phyloP scores from a whole-genome alignment of 2,888 invertebrate species.

The Spilarctia lutea region DNA sequence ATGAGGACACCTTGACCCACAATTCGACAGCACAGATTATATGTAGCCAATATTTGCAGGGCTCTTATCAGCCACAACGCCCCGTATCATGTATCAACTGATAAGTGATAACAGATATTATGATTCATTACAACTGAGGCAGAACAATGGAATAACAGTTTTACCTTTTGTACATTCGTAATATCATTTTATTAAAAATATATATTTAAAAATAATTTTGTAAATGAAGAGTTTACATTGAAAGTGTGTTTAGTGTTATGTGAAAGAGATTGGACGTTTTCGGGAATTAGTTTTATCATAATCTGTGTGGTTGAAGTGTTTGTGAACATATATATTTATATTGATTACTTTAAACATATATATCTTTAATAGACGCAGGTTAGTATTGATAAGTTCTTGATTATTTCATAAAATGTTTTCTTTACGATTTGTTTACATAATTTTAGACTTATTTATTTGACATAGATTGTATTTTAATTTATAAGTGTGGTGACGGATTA shows the following conservation, averaged over 20 bases:
- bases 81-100: slow-evolving; percentile 70
- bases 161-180: slow-evolving; percentile 1
- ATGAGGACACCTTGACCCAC: slow-evolving; percentile 62
- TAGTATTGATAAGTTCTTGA: background rate
- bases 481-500: too few species aligned
- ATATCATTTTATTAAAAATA: background rate
- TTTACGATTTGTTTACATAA: background rate
- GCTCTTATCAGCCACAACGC: slow-evolving; percentile 65
- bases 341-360: background rate
- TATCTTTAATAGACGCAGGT: background rate
- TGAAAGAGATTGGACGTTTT: background rate
- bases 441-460: background rate
- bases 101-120: slow-evolving; percentile 54
- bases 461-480: background rate
- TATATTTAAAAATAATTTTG: background rate
- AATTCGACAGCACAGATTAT: slow-evolving; percentile 45
- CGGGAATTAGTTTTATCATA: background rate
- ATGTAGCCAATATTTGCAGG: slow-evolving; percentile 50
- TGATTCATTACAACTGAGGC: slow-evolving; percentile 55
- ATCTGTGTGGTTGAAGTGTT: slow-evolving; percentile 9
- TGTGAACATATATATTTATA: background rate
- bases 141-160: slow-evolving; percentile 9
- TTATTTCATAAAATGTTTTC: background rate
- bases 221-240: background rate
- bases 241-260: background rate